These are phyloP conservation scores for Corvus hawaiiensis DNA, from an alignment of 2,113 vertebrate genomes.

Conservation along the genomic window DNA sequence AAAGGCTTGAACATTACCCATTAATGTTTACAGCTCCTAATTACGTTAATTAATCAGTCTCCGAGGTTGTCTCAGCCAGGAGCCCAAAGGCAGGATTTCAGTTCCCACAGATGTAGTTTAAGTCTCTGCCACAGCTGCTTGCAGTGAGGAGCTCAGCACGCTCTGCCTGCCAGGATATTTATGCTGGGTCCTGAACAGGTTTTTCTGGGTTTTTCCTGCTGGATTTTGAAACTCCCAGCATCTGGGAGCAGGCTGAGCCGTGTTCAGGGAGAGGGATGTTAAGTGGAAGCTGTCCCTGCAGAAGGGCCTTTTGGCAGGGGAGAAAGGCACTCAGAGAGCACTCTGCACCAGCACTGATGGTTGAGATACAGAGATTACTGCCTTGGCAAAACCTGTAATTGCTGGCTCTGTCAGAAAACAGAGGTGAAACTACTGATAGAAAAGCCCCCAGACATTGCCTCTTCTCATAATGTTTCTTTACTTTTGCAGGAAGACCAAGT, in stretches of 20 bases:
- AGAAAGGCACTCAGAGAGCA: neutral
- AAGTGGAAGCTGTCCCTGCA: neutral
- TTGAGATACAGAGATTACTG: neutral
- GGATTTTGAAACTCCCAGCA: neutral
- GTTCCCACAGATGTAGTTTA: neutral
- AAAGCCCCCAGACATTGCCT: neutral
- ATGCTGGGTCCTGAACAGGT: neutral
- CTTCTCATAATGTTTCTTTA: neutral
- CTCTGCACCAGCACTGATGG: neutral
- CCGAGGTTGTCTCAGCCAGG: neutral
- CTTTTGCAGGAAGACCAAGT: neutral
- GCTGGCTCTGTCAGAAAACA: neutral
- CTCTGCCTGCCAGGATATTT: neutral
- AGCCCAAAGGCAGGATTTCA: conserved; percentile 31
- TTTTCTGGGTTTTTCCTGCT: neutral
- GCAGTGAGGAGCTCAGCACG: neutral
- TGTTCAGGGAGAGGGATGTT: neutral
- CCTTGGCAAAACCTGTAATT: neutral
- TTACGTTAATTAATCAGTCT: conserved; percentile 54
- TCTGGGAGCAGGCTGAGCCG: neutral
- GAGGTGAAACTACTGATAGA: neutral
- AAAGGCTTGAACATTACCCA: neutral
- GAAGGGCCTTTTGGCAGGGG: neutral
- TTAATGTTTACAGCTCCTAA: conserved; percentile 59
- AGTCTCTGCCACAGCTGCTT: neutral